phyloP scores from a whole-genome alignment of 2,888 invertebrate species.

The Dexiosoma caninum region DNA sequence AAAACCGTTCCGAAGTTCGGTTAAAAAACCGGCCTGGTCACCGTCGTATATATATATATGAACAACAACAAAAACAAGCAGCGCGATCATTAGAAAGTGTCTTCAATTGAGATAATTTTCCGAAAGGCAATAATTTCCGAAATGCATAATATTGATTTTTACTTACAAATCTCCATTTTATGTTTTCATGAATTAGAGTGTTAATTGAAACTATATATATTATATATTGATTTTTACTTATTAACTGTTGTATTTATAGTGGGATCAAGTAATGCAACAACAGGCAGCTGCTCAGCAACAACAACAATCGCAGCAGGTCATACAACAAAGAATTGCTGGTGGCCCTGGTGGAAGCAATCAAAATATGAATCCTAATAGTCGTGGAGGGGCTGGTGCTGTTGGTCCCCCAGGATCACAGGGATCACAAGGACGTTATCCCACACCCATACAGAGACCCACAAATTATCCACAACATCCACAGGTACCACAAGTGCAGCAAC shows the following conservation, averaged over 20 bases:
- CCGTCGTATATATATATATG: too few species aligned
- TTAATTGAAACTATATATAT: too few species aligned
- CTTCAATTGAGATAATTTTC: too few species aligned
- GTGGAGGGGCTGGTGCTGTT: constrained; percentile 68
- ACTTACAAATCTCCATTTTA: too few species aligned
- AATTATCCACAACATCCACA: constrained; percentile 77
- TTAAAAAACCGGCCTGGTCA: too few species aligned
- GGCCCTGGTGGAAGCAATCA: constrained; percentile 66
- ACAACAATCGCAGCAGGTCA: constrained; percentile 66
- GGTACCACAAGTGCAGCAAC: constrained; percentile 68
- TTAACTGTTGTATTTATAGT: constrained; percentile 68
- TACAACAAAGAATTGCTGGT: constrained; percentile 68
- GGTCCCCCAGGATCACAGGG: constrained; percentile 69
- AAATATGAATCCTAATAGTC: constrained; percentile 68
- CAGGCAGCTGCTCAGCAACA: constrained; percentile 69
- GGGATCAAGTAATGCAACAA: constrained; percentile 79
- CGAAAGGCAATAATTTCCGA: too few species aligned
- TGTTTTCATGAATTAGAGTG: too few species aligned
- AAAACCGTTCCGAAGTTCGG: too few species aligned
- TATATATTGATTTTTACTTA: constrained; percentile 19
- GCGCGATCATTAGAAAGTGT: too few species aligned
- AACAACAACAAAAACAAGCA: too few species aligned
- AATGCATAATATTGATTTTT: too few species aligned
- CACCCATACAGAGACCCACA: constrained; percentile 77
- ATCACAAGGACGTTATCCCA: constrained; percentile 75